Base-by-base conservation (phyloP, 2,888 invertebrate species). In the Neocrepidodera transversa region DNA sequence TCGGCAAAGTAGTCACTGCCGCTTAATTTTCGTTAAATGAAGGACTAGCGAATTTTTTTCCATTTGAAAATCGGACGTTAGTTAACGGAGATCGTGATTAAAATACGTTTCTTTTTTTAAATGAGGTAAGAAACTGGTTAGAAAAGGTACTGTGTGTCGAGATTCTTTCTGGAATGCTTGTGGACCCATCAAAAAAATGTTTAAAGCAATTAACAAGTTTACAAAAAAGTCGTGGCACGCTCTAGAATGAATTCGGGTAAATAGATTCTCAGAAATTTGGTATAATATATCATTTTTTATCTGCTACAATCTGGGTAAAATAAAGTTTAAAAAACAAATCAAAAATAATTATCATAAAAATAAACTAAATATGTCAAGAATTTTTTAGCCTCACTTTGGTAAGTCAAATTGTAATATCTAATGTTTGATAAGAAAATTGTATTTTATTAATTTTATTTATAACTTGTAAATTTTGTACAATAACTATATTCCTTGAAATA, bases 71-170 rank as follows among this genome's bases (percentile, higher is more conserved):
- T 50, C 38, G 38, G 50, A 36, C n/a, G 50, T 50, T 59, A 42
- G 58, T 59, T 59, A 42, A 53, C 40, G 11, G 28, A 30, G 42
- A 53, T 58, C 53, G 53, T 52, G 58, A 55, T 20, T 40, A 13
- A 55, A 55, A 55, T 55, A 55, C 38, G 14, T 50, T 38, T 50
- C 35, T 50, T 50, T 30, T 10, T n/a, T n/a, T n/a, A n/a, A n/a
- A 1, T 8, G 5, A 8, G 38, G 2, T 23, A 50, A 50, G 38
- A 38, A 50, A 50, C 50, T 38, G 50, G 50, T 50, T 50, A 50
- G 50, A n/a, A 50, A 38, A 3, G 13, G 13, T 35, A 35, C 13
- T 13, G 13, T 50, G 50, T 50, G 50, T 50, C 13, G 50, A 50
- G 50, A 35, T 50, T 50, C 50, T 38, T 38, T 38, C 38, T 50